Conservation (phyloP, 2,113 vertebrate species). For the Thamnaconus septentrionalis region DNA sequence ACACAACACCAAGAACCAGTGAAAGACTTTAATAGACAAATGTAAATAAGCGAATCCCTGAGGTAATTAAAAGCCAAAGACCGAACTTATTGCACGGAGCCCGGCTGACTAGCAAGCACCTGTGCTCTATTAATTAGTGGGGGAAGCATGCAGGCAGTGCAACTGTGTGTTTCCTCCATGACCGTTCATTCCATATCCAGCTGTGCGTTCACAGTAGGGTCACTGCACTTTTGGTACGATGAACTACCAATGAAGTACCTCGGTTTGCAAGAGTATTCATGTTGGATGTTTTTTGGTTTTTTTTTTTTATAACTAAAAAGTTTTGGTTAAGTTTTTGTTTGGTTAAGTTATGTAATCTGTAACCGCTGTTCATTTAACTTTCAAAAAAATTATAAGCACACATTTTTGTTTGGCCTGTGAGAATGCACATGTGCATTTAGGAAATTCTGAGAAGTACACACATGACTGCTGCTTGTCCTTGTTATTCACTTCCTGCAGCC, state of each 20-base stretch:
- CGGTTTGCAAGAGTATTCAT: too few species aligned
- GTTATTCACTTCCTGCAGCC: neutral
- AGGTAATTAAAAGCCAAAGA: slow-evolving; percentile 75
- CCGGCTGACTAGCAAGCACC: slow-evolving; percentile 73
- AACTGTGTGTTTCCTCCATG: slow-evolving; percentile 67
- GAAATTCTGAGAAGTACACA: too few species aligned
- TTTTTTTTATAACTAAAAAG: too few species aligned
- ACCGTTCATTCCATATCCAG: slow-evolving; percentile 56
- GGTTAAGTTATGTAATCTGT: too few species aligned
- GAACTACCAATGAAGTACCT: too few species aligned
- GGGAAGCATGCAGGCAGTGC: slow-evolving; percentile 59
- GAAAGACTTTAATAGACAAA: slow-evolving; percentile 46
- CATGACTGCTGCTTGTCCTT: neutral
- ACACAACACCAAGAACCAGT: slow-evolving; percentile 22
- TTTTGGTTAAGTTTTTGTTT: too few species aligned
- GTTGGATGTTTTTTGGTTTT: too few species aligned
- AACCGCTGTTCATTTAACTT: too few species aligned
- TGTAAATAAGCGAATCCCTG: slow-evolving; percentile 66
- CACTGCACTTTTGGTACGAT: neutral
- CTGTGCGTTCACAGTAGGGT: slow-evolving; percentile 24
- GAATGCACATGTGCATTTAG: too few species aligned
- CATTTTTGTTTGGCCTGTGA: too few species aligned
- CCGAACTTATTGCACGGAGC: slow-evolving; percentile 55
- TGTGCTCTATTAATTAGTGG: slow-evolving; percentile 75
- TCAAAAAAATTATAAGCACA: too few species aligned